Conservation (phyloP, 2,888 invertebrate species). For the Dryobotodes eremita region DNA sequence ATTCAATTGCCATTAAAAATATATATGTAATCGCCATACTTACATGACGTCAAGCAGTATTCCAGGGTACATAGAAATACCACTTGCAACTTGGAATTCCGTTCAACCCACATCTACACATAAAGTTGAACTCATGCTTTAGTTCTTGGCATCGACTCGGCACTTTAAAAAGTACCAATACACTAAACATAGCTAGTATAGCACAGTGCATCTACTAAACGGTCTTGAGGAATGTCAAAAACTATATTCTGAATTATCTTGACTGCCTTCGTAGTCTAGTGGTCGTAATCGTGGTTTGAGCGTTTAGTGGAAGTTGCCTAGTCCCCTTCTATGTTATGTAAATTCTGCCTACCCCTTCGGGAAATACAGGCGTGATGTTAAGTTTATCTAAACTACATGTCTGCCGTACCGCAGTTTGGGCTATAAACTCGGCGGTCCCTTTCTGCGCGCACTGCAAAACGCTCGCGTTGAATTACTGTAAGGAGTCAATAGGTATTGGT, state of each 20-base stretch:
- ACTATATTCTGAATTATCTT: not conserved
- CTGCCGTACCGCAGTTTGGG: not conserved
- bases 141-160: conserved; percentile 18
- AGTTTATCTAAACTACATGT: conserved; percentile 6
- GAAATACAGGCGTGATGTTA: conserved; percentile 6
- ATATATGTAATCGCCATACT: not conserved
- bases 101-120: conserved; percentile 7
- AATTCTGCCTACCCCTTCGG: not conserved
- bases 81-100: conserved; percentile 17
- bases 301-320: not conserved
- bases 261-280: no score
- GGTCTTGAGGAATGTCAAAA: not conserved
- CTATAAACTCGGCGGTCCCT: not conserved
- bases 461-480: not conserved
- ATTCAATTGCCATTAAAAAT: not conserved
- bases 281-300: not conserved
- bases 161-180: conserved; percentile 22
- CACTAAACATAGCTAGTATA: not conserved
- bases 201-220: not conserved
- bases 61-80: not conserved
- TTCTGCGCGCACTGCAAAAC: not conserved
- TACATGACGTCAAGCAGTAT: not conserved
- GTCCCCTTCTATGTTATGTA: not conserved
- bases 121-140: conserved; percentile 14
- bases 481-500: not conserved